Conservation (phyloP, 2,797 vertebrate species). For the Manis pentadactyla region DNA sequence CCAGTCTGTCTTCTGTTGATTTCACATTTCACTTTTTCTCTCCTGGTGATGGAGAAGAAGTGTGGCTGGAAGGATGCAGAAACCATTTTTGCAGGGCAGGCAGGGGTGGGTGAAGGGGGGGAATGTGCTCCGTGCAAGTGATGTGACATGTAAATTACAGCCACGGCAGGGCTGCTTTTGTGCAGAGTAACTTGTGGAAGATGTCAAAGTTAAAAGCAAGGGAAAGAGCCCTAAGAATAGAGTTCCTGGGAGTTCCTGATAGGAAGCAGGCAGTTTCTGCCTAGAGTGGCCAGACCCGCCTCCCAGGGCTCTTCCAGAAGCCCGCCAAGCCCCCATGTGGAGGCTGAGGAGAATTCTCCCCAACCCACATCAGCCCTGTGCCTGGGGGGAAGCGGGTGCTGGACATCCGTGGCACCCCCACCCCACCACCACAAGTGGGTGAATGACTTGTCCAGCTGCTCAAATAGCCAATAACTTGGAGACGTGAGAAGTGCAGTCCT, state of each 20-base stretch:
- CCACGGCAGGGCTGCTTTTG: slow-evolving; percentile 58
- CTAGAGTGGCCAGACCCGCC: neutral
- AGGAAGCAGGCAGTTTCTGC: slow-evolving; percentile 4
- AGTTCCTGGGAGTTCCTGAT: slow-evolving; percentile 49
- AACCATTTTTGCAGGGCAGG: slow-evolving; percentile 62
- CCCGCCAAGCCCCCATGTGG: fast-evolving
- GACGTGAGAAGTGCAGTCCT: neutral
- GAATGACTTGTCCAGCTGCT: neutral
- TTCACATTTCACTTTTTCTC: neutral
- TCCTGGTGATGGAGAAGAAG: neutral
- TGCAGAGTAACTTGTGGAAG: slow-evolving; percentile 74
- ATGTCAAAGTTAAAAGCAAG: slow-evolving; percentile 74
- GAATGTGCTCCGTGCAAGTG: slow-evolving; percentile 22
- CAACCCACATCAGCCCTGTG: neutral
- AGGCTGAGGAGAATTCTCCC: no score
- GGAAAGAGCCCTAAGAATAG: slow-evolving; percentile 69
- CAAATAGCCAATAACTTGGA: neutral
- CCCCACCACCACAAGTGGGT: neutral
- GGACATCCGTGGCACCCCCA: neutral
- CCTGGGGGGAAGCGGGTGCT: neutral
- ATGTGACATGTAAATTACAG: slow-evolving; percentile 78
- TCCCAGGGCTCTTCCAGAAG: neutral
- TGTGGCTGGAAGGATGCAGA: neutral
- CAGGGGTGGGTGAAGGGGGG: slow-evolving; percentile 64
- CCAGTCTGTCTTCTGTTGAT: neutral